Evolutionary conservation across 2,888 invertebrate species (phyloP).

Genomic region (Acleris literana): DNA sequence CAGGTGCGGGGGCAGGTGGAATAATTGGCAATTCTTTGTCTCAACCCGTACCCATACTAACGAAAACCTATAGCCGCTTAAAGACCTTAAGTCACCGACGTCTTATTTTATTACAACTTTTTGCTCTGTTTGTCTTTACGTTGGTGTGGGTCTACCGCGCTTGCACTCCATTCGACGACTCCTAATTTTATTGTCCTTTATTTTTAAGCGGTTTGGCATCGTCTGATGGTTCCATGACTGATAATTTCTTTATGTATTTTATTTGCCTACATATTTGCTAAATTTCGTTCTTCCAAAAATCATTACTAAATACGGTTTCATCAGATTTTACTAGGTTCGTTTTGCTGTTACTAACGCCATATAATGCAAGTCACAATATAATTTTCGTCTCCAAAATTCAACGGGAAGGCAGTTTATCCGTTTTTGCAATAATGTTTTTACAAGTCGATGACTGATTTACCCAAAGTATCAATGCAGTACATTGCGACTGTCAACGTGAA

Average conservation of each 20-base stretch:
- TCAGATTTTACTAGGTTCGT: no score
- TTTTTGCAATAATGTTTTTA: conserved; percentile 9
- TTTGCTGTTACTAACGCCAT: no score
- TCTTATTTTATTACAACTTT: conserved; percentile 60
- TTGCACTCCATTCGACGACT: conserved; percentile 35
- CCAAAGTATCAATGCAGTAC: conserved; percentile 60
- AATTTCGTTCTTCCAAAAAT: no score
- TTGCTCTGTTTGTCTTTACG: conserved; percentile 41
- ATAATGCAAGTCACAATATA: no score
- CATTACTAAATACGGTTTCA: no score
- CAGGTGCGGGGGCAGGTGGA: conserved; percentile 82
- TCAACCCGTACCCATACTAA: conserved; percentile 61
- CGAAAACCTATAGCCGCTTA: conserved; percentile 66
- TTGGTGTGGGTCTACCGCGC: conserved; percentile 36
- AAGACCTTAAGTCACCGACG: conserved; percentile 60
- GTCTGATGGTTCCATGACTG: conserved; percentile 19
- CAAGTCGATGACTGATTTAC: conserved; percentile 26
- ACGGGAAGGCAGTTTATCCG: conserved; percentile 7
- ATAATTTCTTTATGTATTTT: conserved; percentile 10
- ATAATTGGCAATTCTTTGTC: conserved; percentile 83
- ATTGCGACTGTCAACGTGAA: conserved; percentile 70
- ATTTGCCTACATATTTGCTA: no score
- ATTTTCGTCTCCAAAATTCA: neutral
- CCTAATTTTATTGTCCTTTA: conserved; percentile 37
- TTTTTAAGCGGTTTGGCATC: conserved; percentile 24